Percentiles rank a stretch among this genome's conserved stretches.
Evolutionary conservation across 2,888 invertebrate species (phyloP).

Genomic region (Scelioninae gen. 1): DNA sequence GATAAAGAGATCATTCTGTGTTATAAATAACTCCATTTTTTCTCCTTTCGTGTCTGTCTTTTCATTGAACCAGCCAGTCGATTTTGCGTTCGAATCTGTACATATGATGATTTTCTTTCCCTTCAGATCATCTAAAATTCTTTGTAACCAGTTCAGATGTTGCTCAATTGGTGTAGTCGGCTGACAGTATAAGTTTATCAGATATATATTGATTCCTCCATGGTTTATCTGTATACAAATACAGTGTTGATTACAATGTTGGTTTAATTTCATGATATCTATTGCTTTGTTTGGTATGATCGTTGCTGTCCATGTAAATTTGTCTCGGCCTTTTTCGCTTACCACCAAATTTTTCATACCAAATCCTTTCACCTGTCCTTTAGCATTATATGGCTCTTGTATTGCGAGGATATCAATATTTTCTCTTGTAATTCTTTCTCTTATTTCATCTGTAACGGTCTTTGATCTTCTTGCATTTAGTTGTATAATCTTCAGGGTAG

Average conservation of each 20-base stretch:
- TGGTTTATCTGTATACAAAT: no score
- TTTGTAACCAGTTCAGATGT: no score
- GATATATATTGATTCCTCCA: no score
- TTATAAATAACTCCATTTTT: not conserved
- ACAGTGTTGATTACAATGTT: no score
- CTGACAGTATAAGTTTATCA: no score
- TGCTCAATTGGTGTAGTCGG: no score
- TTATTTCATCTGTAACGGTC: not conserved
- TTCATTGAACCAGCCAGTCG: not conserved
- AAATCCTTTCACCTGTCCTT: not conserved
- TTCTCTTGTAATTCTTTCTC: not conserved
- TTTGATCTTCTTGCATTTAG: conserved; percentile 9
- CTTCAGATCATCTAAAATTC: no score
- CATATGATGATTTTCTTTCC: no score
- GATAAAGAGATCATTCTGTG: not conserved
- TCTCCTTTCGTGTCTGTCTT: not conserved
- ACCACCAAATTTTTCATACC: not conserved
- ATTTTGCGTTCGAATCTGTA: no score
- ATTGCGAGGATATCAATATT: not conserved
- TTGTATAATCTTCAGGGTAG: conserved; percentile 28
- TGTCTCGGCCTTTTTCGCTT: not conserved
- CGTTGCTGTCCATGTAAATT: not conserved
- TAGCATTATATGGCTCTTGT: conserved; percentile 1
- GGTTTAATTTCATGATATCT: not conserved
- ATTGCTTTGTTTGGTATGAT: not conserved